phyloP scores from a whole-genome alignment of 2,797 vertebrate genomes.

The Apodemus agrarius region DNA sequence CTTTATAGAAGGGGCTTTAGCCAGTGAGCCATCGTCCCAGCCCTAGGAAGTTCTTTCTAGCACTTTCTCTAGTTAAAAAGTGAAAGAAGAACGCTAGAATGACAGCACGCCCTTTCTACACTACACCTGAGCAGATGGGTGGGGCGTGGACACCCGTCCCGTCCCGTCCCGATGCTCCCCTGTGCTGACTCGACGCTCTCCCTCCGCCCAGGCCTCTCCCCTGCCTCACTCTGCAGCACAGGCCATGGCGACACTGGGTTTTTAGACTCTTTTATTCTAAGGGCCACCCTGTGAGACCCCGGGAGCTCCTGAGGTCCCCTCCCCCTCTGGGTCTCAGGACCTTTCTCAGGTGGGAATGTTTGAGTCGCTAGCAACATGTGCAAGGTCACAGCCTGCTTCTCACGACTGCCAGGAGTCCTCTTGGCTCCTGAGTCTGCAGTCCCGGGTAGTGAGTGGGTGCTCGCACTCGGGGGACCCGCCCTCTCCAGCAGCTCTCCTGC shows the following conservation, averaged over 20 bases:
- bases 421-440: neutral
- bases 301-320: neutral
- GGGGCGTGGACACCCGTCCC: neutral
- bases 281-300: neutral
- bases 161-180: neutral
- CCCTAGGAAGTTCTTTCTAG: neutral
- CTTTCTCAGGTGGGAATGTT: neutral
- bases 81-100: neutral
- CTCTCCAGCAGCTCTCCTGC: neutral
- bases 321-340: neutral
- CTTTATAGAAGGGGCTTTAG: neutral
- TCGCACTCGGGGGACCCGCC: neutral
- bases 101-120: neutral
- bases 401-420: neutral
- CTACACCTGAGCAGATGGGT: neutral
- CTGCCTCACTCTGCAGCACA: neutral
- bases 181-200: neutral
- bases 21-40: neutral
- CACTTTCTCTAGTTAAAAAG: neutral
- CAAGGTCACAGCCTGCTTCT: neutral
- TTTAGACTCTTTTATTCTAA: neutral
- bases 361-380: neutral
- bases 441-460: neutral
- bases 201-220: neutral
- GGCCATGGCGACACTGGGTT: too few species aligned